Evolutionary conservation across 2,797 vertebrate genomes (phyloP).

Genomic region (Poecile montanus): DNA sequence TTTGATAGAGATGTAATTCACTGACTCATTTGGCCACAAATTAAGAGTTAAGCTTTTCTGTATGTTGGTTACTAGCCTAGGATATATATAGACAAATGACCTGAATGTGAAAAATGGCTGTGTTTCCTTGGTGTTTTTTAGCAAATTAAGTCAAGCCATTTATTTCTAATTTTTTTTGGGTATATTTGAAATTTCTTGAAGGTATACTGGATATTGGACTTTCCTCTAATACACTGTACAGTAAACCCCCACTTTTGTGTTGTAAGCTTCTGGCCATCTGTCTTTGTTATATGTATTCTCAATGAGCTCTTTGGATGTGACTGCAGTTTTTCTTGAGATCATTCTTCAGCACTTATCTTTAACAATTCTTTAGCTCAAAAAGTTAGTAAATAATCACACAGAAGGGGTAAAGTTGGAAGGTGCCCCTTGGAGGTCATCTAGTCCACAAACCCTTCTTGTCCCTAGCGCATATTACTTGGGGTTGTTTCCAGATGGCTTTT

Average conservation of each 20-base stretch:
- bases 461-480: not conserved
- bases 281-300: not conserved
- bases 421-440: not conserved
- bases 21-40: not conserved
- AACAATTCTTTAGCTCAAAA: not conserved
- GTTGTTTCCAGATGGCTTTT: not conserved
- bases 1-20: not conserved
- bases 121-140: not conserved
- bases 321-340: not conserved
- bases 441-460: not conserved
- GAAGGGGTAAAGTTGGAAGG: not conserved
- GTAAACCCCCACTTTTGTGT: not conserved
- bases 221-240: not conserved
- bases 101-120: not conserved
- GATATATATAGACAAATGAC: not conserved
- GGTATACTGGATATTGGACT: not conserved
- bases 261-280: not conserved
- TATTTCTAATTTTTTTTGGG: not conserved
- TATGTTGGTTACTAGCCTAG: not conserved
- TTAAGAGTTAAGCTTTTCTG: not conserved
- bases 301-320: not conserved
- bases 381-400: not conserved
- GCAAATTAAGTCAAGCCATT: not conserved
- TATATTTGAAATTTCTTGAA: not conserved
- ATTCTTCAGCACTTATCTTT: not conserved